These are phyloP conservation scores for Nasonia vitripennis DNA, from an alignment of 1,140 invertebrate genomes.

Conservation along the genomic window DNA sequence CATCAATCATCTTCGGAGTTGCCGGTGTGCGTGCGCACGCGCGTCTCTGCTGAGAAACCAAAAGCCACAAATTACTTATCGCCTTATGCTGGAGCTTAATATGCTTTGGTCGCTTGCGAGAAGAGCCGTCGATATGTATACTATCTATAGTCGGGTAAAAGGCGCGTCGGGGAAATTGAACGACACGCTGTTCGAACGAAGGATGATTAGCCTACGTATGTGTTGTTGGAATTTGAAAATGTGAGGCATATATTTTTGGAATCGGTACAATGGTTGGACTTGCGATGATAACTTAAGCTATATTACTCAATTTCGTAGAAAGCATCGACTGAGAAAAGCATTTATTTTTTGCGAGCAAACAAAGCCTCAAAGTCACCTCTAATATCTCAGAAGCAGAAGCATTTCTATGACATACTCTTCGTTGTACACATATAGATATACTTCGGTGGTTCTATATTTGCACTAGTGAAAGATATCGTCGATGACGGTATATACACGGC, in stretches of 20 bases:
- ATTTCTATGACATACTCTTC: background rate
- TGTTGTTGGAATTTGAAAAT: background rate
- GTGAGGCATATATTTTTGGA: background rate
- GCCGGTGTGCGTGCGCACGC: slow-evolving; percentile 23
- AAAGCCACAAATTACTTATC: slow-evolving; percentile 64
- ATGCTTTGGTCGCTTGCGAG: slow-evolving; percentile 21
- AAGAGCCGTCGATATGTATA: background rate
- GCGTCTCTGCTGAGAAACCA: slow-evolving; percentile 44
- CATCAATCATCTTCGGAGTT: slow-evolving; percentile 70
- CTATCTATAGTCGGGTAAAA: slow-evolving; percentile 27
- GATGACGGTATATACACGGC: background rate
- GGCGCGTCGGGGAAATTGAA: slow-evolving; percentile 36
- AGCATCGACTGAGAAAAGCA: background rate
- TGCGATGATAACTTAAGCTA: too few species aligned
- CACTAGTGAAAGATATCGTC: slow-evolving; percentile 34
- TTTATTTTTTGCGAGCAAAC: slow-evolving; percentile 2
- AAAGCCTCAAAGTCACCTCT: background rate
- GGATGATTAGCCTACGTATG: background rate
- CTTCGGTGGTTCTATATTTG: slow-evolving; percentile 19
- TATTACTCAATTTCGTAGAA: too few species aligned
- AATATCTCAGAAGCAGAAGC: background rate
- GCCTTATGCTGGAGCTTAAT: slow-evolving; percentile 51
- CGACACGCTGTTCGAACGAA: slow-evolving; percentile 7
- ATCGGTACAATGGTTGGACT: too few species aligned
- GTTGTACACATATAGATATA: background rate